phyloP scores from a whole-genome alignment of 2,888 invertebrate genomes.

The Metacarcinus magister region DNA sequence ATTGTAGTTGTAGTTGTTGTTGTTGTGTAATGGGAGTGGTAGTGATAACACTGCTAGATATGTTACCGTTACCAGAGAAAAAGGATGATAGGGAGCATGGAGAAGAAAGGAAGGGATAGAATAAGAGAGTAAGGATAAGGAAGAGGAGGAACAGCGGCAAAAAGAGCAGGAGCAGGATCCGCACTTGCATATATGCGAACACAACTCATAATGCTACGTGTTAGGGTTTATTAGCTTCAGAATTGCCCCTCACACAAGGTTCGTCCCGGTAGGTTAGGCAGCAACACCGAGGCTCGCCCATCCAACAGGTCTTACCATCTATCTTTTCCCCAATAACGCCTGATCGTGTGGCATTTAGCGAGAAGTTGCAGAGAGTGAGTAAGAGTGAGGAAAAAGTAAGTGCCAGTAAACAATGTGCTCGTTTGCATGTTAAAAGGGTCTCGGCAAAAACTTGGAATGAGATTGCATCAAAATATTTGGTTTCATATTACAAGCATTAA shows the following conservation, averaged over 20 bases:
- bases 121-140: not conserved
- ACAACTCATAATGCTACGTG: not conserved
- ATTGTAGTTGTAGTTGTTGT: not conserved
- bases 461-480: conserved; percentile 63
- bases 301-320: not conserved
- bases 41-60: not conserved
- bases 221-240: not conserved
- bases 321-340: not conserved
- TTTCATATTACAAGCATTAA: conserved; percentile 59
- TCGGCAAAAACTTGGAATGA: not conserved
- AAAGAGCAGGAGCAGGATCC: not conserved
- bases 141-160: not conserved
- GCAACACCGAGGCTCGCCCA: not conserved
- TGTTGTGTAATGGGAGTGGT: not conserved
- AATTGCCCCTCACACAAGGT: not conserved
- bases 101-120: not conserved
- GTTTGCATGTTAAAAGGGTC: conserved; percentile 45
- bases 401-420: not conserved
- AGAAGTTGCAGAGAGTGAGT: not conserved
- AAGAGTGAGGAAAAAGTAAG: not conserved
- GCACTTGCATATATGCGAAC: not conserved
- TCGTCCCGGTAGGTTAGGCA: not conserved
- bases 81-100: not conserved
- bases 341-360: not conserved
- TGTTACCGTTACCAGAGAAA: not conserved